These are phyloP conservation scores for Plagodis pulveraria DNA, from an alignment of 2,888 invertebrate genomes.

Conservation along the genomic window DNA sequence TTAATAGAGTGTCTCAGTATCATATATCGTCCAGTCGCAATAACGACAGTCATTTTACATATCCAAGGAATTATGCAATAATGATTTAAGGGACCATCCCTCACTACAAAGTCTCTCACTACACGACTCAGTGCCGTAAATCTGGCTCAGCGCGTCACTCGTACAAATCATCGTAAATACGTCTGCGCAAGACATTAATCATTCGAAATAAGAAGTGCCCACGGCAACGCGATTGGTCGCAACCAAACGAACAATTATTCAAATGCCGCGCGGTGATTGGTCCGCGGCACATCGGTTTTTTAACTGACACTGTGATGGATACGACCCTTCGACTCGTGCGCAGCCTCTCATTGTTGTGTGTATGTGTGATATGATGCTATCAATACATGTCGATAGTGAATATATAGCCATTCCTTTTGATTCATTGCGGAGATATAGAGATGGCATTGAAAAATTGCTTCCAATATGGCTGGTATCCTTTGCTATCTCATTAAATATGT, in stretches of 20 bases:
- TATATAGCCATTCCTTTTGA: constrained; percentile 50
- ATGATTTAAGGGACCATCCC: constrained; percentile 64
- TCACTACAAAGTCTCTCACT: constrained; percentile 55
- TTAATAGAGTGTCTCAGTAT: constrained; percentile 21
- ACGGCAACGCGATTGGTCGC: constrained; percentile 74
- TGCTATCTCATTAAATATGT: constrained; percentile 29
- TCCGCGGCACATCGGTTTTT: constrained; percentile 65
- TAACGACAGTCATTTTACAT: constrained; percentile 51
- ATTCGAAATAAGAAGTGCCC: constrained; percentile 73
- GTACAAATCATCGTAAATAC: constrained; percentile 82
- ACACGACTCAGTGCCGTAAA: constrained; percentile 74
- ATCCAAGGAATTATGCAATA: constrained; percentile 58
- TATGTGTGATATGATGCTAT: constrained; percentile 53
- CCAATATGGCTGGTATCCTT: constrained; percentile 37
- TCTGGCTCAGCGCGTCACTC: constrained; percentile 61
- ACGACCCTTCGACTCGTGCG: constrained; percentile 81
- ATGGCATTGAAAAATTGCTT: constrained; percentile 40
- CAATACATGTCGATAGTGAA: constrained; percentile 53
- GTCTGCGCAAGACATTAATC: constrained; percentile 75
- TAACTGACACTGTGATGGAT: constrained; percentile 80
- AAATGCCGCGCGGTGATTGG: constrained; percentile 75
- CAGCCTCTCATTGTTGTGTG: constrained; percentile 64
- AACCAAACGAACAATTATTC: constrained; percentile 80
- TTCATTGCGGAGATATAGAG: constrained; percentile 40
- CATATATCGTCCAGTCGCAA: constrained; percentile 33